phyloP scores from a whole-genome alignment of 2,888 invertebrate species.

The Nasonovia ribisnigri region DNA sequence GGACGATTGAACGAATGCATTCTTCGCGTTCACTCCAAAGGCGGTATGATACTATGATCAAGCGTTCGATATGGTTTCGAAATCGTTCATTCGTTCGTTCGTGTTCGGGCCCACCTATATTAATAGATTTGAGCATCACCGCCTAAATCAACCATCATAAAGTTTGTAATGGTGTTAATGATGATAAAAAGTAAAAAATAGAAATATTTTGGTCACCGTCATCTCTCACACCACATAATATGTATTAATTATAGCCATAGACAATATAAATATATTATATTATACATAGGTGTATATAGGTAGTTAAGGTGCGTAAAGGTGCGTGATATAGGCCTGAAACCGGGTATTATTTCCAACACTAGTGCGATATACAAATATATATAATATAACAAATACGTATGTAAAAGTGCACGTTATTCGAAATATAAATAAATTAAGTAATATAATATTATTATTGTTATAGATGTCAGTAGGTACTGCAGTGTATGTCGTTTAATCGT shows the following conservation, averaged over 20 bases:
- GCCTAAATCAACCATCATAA: background rate
- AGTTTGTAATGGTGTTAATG: background rate
- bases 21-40: too few relatives aligned
- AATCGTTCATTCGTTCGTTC: too few relatives aligned
- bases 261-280: background rate
- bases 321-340: background rate
- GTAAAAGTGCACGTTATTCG: background rate
- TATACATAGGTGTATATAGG: background rate
- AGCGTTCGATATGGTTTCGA: too few relatives aligned
- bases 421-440: background rate
- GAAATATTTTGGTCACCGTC: background rate
- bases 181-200: background rate
- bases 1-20: too few relatives aligned
- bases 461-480: background rate
- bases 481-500: background rate
- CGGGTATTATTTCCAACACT: background rate
- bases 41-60: too few relatives aligned
- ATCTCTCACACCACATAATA: background rate
- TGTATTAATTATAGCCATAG: background rate
- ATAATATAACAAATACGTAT: background rate
- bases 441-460: background rate
- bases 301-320: background rate
- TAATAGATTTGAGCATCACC: background rate
- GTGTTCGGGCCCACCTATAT: too few relatives aligned
- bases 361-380: background rate